phyloP scores from a whole-genome alignment of 2,888 invertebrate species.

The Microdon myrmicae region DNA sequence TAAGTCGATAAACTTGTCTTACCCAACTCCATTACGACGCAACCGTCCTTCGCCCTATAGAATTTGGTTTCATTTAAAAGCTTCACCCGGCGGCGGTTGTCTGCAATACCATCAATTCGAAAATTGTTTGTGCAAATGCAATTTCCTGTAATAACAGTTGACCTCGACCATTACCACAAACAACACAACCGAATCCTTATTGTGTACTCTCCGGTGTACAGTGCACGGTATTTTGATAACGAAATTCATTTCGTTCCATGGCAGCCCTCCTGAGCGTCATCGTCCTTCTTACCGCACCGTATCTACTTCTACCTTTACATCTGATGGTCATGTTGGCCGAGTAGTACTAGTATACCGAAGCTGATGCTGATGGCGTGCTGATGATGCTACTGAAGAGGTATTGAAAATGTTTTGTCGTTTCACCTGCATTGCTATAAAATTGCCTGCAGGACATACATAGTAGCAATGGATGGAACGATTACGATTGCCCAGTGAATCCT shows the following conservation, averaged over 20 bases:
- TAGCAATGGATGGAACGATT: slow-evolving; percentile 8
- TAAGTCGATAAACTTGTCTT: no score
- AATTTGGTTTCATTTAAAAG: no score
- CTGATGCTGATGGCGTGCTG: slow-evolving; percentile 1
- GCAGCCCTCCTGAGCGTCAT: neutral
- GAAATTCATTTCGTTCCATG: slow-evolving; percentile 42
- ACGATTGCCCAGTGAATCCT: slow-evolving; percentile 23
- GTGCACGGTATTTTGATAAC: slow-evolving; percentile 50
- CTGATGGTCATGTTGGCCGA: neutral
- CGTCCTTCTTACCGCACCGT: no score
- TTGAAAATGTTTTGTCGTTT: slow-evolving; percentile 45
- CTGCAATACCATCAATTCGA: slow-evolving; percentile 43
- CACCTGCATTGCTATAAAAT: slow-evolving; percentile 49
- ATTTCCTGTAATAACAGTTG: slow-evolving; percentile 51
- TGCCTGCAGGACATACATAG: slow-evolving; percentile 30
- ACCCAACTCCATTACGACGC: no score
- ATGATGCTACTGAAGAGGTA: slow-evolving; percentile 11
- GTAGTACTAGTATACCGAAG: neutral
- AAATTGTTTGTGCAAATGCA: slow-evolving; percentile 52
- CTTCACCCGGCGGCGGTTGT: neutral
- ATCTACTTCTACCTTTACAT: no score
- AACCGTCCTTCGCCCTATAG: no score
- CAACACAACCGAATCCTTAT: slow-evolving; percentile 42
- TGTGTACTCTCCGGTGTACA: no score
- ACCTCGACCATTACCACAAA: slow-evolving; percentile 46